Evolutionary conservation across 2,888 invertebrate species (phyloP).

Genomic region (Micropterix aruncella): DNA sequence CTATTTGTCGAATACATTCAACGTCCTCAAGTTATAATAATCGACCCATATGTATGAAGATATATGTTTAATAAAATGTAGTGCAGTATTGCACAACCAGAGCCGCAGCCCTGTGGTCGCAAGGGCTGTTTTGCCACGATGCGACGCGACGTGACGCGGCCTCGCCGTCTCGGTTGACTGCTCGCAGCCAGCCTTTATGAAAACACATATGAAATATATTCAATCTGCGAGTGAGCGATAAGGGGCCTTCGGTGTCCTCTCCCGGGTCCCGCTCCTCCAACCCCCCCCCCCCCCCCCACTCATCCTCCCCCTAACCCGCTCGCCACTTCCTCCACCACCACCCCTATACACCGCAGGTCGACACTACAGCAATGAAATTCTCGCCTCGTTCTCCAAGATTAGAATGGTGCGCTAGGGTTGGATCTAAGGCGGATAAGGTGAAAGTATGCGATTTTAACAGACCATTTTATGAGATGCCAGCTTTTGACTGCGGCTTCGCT

Average conservation of each 20-base stretch:
- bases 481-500: too few species aligned
- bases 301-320: constrained; percentile 10
- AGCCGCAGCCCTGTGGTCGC: too few species aligned
- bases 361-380: neutral
- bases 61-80: too few species aligned
- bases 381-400: neutral
- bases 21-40: too few species aligned
- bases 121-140: too few species aligned
- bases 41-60: too few species aligned
- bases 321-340: neutral
- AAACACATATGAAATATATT: constrained; percentile 51
- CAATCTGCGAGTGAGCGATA: constrained; percentile 52
- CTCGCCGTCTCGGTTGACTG: constrained; percentile 6
- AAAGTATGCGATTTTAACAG: neutral
- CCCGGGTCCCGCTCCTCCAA: constrained; percentile 9
- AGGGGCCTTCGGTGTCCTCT: constrained; percentile 22
- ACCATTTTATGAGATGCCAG: too few species aligned
- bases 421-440: too few species aligned
- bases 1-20: too few species aligned
- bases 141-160: neutral
- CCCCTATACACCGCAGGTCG: neutral
- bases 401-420: too few species aligned
- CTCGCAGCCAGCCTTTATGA: constrained; percentile 19
- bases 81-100: too few species aligned
- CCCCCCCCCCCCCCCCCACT: constrained; percentile 14